Percentiles rank a stretch among this genome's conserved stretches.
Evolutionary conservation across 1,140 invertebrate species (phyloP).

Genomic region (Stegodyphus dumicola): DNA sequence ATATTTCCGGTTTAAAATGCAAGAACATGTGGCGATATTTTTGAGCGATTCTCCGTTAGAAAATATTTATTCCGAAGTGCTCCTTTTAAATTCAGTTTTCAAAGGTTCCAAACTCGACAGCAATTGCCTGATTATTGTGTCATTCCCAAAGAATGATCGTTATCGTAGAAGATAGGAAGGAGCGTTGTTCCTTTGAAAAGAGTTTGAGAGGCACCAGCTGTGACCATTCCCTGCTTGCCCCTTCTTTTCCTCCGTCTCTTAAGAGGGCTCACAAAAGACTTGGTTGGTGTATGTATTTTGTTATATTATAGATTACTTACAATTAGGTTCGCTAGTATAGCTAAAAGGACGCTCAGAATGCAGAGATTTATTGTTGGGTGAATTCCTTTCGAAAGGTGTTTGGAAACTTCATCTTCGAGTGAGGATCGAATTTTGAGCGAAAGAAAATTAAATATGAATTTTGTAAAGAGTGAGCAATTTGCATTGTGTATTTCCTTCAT

Average conservation of each 20-base stretch:
- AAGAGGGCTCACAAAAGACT: constrained; percentile 22
- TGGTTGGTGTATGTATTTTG: constrained; percentile 43
- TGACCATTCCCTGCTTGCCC: constrained; percentile 13
- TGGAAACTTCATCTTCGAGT: constrained; percentile 1
- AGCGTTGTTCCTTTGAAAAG: constrained; percentile 32
- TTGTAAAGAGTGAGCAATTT: background rate
- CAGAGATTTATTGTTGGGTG: constrained; percentile 36
- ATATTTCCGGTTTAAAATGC: background rate
- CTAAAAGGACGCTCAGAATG: background rate
- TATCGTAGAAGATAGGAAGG: constrained; percentile 31
- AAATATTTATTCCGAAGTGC: constrained; percentile 46
- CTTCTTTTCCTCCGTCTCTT: constrained; percentile 12
- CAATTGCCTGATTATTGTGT: constrained; percentile 57
- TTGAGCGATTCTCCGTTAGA: constrained; percentile 27
- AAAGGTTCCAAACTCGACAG: constrained; percentile 47
- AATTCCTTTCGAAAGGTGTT: constrained; percentile 29
- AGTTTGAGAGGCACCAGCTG: constrained; percentile 48
- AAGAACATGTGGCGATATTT: constrained; percentile 38
- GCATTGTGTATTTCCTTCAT: no score
- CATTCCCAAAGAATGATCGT: constrained; percentile 55
- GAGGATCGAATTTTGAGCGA: background rate
- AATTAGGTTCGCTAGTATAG: constrained; percentile 24
- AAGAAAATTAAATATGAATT: constrained; percentile 31
- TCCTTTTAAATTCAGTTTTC: constrained; percentile 46
- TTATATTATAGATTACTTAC: constrained; percentile 56